Evolutionary conservation across 1,140 invertebrate genomes (phyloP).

Genomic region (Drosophila burlai): DNA sequence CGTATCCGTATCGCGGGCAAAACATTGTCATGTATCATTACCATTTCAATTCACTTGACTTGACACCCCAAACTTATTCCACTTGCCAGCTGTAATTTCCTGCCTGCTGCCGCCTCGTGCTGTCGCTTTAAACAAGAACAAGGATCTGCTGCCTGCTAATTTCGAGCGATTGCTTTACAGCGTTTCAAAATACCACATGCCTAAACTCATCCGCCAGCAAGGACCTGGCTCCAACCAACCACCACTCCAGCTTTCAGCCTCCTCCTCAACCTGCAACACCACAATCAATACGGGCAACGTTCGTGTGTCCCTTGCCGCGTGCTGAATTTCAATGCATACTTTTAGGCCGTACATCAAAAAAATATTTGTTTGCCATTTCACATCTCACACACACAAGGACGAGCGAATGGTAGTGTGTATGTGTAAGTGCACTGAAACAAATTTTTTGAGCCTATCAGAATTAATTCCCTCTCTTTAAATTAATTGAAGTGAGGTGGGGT

Average conservation of each 20-base stretch:
- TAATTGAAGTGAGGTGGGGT: background rate
- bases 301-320: slow-evolving; percentile 59
- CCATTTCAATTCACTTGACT: slow-evolving; percentile 59
- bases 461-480: background rate
- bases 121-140: slow-evolving; percentile 67
- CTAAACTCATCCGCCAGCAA: slow-evolving; percentile 1
- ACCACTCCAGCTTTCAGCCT: background rate
- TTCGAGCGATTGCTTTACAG: slow-evolving; percentile 61
- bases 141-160: slow-evolving; percentile 73
- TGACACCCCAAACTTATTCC: slow-evolving; percentile 45
- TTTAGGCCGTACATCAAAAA: slow-evolving; percentile 66
- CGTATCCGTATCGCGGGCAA: slow-evolving; percentile 17
- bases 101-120: slow-evolving; percentile 33
- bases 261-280: slow-evolving; percentile 2
- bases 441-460: no score
- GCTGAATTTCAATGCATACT: slow-evolving; percentile 83
- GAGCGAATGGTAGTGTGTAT: background rate
- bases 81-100: slow-evolving; percentile 41
- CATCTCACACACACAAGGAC: slow-evolving; percentile 48
- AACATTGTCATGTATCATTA: slow-evolving; percentile 63
- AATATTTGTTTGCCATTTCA: slow-evolving; percentile 79
- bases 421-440: slow-evolving; percentile 6
- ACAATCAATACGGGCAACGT: slow-evolving; percentile 40
- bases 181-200: slow-evolving; percentile 32
- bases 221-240: background rate